Conservation (phyloP, 2,113 vertebrate genomes). For the Apaloderma vittatum region DNA sequence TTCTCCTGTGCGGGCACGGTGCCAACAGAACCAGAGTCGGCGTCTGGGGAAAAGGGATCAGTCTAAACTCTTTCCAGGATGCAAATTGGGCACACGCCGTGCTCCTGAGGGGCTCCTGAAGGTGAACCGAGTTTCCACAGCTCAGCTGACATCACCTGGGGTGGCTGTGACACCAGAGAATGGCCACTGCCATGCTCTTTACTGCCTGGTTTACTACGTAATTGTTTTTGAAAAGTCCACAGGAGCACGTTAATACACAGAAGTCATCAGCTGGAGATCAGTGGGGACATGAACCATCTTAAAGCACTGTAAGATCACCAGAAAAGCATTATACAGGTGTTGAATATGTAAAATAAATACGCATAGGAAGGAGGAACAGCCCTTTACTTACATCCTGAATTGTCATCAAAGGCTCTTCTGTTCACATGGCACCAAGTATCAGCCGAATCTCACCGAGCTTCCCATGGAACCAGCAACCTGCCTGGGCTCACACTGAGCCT, state of each 20-base stretch:
- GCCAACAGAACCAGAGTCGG: slow-evolving; percentile 35
- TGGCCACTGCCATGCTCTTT: neutral
- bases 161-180: neutral
- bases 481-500: neutral
- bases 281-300: neutral
- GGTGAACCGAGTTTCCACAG: neutral
- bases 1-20: slow-evolving; percentile 58
- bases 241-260: neutral
- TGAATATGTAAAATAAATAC: fast-evolving
- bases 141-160: neutral
- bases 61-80: neutral
- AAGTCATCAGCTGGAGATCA: neutral
- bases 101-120: neutral
- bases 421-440: fast-evolving
- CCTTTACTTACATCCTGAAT: neutral
- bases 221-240: neutral
- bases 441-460: fast-evolving
- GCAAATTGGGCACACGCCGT: neutral
- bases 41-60: neutral
- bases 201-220: neutral
- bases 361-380: fast-evolving
- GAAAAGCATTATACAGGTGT: neutral
- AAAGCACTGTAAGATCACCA: neutral
- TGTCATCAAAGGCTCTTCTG: neutral
- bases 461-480: fast-evolving